Evolutionary conservation across 30 jellyfish, hydroid and myxozoan species (phyloP).

Genomic region (Hydractinia symbiolongicarpus): DNA sequence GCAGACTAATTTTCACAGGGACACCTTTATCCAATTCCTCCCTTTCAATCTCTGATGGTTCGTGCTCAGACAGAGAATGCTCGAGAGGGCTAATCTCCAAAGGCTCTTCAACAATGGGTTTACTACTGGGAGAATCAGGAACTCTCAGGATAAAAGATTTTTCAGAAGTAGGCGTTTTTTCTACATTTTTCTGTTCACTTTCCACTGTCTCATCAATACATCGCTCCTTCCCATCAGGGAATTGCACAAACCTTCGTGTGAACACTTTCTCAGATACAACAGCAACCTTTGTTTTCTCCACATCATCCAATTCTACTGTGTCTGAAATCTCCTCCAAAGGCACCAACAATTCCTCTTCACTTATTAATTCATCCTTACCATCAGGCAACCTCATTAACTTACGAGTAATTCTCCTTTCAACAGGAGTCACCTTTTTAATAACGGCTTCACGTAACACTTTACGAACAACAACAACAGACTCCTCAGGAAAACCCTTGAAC

Average conservation of each 20-base stretch:
- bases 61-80: slow-evolving; percentile 10
- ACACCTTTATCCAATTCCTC: neutral
- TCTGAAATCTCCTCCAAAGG: slow-evolving; percentile 10
- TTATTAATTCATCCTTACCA: slow-evolving; percentile 6
- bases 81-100: slow-evolving; percentile 6
- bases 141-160: slow-evolving; percentile 10
- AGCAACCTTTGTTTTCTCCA: neutral
- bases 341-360: slow-evolving; percentile 6
- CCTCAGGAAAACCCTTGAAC: neutral
- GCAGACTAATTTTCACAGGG: neutral
- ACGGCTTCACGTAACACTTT: slow-evolving; percentile 14
- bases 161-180: neutral
- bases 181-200: neutral
- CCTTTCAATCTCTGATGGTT: slow-evolving; percentile 1
- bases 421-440: slow-evolving; percentile 20
- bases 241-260: neutral
- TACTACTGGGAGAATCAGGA: neutral
- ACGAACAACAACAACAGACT: slow-evolving; percentile 9
- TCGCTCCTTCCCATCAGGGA: slow-evolving; percentile 16
- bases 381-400: neutral
- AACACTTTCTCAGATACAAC: slow-evolving; percentile 16
- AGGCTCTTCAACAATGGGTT: slow-evolving; percentile 25
- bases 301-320: slow-evolving; percentile 1
- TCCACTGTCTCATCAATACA: slow-evolving; percentile 12
- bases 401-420: slow-evolving; percentile 35